A percentile compares a stretch with the other conserved stretches of the same genome.
These are phyloP conservation scores for Naja naja DNA, from an alignment of 2,113 vertebrate species.

Conservation along the genomic window DNA sequence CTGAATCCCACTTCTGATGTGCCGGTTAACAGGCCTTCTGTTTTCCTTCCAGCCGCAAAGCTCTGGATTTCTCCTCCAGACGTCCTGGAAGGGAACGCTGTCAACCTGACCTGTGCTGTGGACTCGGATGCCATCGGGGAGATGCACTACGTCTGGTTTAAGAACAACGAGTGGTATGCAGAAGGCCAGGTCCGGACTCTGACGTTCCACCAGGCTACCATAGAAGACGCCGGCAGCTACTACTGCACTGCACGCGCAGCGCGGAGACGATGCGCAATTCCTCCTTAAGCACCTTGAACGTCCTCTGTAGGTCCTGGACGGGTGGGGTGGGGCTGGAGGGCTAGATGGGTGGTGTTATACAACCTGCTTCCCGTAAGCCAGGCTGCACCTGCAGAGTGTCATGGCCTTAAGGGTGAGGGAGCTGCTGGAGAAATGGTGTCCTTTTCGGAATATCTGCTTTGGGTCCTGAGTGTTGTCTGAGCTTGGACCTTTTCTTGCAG, in stretches of 20 bases:
- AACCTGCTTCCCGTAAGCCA: not conserved
- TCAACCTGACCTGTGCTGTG: conserved; percentile 65
- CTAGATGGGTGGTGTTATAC: not conserved
- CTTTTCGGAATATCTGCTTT: not conserved
- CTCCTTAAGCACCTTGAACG: conserved; percentile 49
- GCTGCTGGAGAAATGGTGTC: no score
- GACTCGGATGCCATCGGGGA: rapidly evolving
- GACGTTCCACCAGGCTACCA: not conserved
- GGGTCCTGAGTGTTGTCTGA: no score
- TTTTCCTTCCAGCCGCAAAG: conserved; percentile 47
- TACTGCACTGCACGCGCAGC: no score
- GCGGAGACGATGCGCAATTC: conserved; percentile 43
- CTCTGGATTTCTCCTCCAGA: conserved; percentile 59
- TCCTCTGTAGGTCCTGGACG: conserved; percentile 67
- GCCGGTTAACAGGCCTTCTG: no score
- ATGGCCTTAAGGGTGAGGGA: no score
- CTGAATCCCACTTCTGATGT: no score
- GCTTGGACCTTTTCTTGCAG: no score
- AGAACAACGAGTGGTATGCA: conserved; percentile 46
- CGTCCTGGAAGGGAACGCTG: conserved; percentile 49
- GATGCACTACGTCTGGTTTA: conserved; percentile 67
- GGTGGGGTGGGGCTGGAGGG: not conserved
- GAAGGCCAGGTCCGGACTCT: conserved; percentile 13
- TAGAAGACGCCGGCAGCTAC: conserved; percentile 54
- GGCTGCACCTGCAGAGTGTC: not conserved